phyloP scores from a whole-genome alignment of 2,113 vertebrate genomes.

The Scolopax mira region DNA sequence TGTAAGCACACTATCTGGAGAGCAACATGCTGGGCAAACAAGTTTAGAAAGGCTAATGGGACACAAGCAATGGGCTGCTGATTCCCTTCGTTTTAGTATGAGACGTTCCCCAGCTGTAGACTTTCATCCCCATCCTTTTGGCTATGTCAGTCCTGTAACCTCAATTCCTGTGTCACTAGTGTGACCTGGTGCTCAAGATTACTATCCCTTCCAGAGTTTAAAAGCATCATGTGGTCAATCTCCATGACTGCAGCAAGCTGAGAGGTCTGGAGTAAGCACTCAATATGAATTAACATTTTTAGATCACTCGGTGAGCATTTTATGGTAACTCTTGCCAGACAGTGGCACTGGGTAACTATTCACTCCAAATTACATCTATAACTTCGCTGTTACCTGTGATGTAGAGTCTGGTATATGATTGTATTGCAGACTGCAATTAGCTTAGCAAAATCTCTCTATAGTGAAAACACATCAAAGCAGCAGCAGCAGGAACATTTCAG shows the following conservation, averaged over 20 bases:
- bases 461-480: neutral
- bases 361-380: neutral
- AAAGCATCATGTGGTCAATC: neutral
- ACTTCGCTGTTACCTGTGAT: neutral
- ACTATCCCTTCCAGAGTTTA: neutral
- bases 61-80: no score
- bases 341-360: neutral
- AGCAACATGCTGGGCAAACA: neutral
- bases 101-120: neutral
- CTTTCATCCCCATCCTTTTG: fast-evolving
- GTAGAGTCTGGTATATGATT: neutral
- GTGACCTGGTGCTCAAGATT: fast-evolving
- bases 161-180: fast-evolving
- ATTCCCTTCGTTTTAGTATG: neutral
- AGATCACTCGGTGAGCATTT: fast-evolving
- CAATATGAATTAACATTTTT: neutral
- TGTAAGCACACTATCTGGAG: fast-evolving
- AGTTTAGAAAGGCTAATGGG: neutral
- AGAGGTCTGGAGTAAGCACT: neutral
- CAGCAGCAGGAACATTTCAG: neutral
- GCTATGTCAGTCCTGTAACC: neutral
- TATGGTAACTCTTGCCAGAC: neutral
- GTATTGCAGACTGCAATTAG: neutral
- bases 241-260: neutral
- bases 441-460: neutral